Percentiles rank a stretch among this genome's conserved stretches.
Evolutionary conservation across 2,113 vertebrate genomes (phyloP).

Genomic region (Vulpes vulpes): DNA sequence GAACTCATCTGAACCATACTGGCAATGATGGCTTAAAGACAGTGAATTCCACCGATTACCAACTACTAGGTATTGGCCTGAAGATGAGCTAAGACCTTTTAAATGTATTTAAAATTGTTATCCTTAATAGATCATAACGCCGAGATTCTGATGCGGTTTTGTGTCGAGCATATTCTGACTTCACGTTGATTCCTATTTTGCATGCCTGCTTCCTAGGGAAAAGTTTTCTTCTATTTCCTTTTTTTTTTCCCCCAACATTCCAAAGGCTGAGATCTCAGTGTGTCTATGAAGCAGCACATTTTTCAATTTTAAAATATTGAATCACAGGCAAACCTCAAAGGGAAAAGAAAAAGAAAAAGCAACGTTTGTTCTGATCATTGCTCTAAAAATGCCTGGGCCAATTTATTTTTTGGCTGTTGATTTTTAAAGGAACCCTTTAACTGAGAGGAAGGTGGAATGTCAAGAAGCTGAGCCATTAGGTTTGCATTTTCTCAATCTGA

Average conservation of each 20-base stretch:
- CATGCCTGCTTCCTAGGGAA: constrained; percentile 3
- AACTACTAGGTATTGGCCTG: constrained; percentile 50
- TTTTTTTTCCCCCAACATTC: constrained; percentile 9
- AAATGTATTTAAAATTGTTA: constrained; percentile 57
- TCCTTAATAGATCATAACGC: background rate
- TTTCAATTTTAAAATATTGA: constrained; percentile 74
- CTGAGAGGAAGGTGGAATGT: background rate
- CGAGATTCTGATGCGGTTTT: constrained; percentile 60
- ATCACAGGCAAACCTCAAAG: constrained; percentile 56
- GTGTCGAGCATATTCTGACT: background rate
- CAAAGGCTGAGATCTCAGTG: constrained; percentile 42
- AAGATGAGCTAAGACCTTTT: constrained; percentile 53
- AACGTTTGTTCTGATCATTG: constrained; percentile 45
- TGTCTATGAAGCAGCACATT: constrained; percentile 41
- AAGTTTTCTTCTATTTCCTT: constrained; percentile 60
- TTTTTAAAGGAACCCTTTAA: constrained; percentile 66
- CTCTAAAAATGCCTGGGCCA: constrained; percentile 52
- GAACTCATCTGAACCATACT: constrained; percentile 78
- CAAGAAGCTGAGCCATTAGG: background rate
- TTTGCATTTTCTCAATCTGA: background rate
- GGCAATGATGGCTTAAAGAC: constrained; percentile 49
- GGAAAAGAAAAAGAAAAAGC: constrained; percentile 51
- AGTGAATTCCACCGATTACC: constrained; percentile 69
- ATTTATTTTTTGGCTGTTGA: constrained; percentile 62
- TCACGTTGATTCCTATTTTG: background rate